Evolutionary conservation across 2,113 vertebrate genomes (phyloP).

Genomic region (Neodon shergylaensis): DNA sequence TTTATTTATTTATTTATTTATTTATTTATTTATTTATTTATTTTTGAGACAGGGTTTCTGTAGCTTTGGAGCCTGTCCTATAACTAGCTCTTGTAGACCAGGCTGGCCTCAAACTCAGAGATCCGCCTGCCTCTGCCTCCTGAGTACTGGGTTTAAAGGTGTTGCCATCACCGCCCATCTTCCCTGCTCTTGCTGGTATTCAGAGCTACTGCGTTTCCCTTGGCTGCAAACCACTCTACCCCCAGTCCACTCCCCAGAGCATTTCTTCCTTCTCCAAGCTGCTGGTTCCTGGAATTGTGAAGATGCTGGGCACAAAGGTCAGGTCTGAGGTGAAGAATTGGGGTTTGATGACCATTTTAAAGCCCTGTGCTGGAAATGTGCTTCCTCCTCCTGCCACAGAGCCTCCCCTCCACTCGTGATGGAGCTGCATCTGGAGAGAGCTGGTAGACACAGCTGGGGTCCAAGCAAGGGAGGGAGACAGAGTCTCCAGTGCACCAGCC

Average conservation of each 20-base stretch:
- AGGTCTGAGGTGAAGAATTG: background rate
- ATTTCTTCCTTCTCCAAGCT: background rate
- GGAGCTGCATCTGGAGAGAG: background rate
- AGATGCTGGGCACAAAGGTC: constrained; percentile 23
- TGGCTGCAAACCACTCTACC: fast-evolving
- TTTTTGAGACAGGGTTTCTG: no score
- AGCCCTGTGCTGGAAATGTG: background rate
- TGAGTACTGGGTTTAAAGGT: no score
- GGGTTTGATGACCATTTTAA: background rate
- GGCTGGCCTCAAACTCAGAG: no score
- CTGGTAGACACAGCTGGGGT: no score
- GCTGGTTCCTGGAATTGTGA: background rate
- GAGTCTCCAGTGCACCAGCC: background rate
- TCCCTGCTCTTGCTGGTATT: background rate
- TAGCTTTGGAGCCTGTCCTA: no score
- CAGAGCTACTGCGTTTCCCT: background rate
- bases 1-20: no score
- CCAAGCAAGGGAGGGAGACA: background rate
- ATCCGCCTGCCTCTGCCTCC: no score
- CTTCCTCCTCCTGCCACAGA: background rate
- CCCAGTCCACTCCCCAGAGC: background rate
- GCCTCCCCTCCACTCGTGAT: background rate
- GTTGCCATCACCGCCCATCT: no score
- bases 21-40: no score
- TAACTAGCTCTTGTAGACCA: no score